phyloP scores from a whole-genome alignment of 2,888 invertebrate species.

The Amiota communis region DNA sequence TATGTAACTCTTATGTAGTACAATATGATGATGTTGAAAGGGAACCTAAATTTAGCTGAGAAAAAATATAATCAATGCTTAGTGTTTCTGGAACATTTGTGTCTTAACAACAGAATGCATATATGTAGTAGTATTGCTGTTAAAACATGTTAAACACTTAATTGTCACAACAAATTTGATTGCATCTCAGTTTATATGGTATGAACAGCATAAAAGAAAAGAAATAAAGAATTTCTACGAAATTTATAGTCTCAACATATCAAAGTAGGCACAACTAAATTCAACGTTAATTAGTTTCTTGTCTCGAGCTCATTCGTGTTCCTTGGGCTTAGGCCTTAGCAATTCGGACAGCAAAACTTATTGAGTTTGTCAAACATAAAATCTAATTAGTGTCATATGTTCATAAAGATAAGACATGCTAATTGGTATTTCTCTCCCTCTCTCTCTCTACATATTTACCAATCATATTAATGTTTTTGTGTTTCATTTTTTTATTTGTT shows the following conservation, averaged over 20 bases:
- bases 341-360: background rate
- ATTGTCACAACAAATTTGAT: too few species aligned
- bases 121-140: too few species aligned
- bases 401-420: background rate
- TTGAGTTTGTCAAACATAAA: slow-evolving; percentile 11
- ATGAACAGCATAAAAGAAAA: background rate
- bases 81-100: too few species aligned
- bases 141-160: too few species aligned
- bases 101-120: too few species aligned
- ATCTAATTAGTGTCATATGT: slow-evolving; percentile 7
- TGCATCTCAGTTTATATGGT: too few species aligned
- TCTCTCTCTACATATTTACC: slow-evolving; percentile 39
- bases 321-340: background rate
- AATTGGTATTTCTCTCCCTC: slow-evolving; percentile 18
- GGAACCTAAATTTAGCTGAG: too few species aligned
- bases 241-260: slow-evolving; percentile 4
- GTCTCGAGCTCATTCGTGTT: background rate
- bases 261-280: slow-evolving; percentile 2
- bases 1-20: too few species aligned
- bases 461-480: slow-evolving; percentile 23
- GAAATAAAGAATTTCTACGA: background rate
- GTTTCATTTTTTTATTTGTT: slow-evolving; percentile 46
- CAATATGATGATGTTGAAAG: too few species aligned
- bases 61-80: too few species aligned
- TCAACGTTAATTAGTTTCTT: slow-evolving; percentile 17